These are phyloP conservation scores for Pocillopora meandrina DNA, from an alignment of 92 coral and sea anemone genomes.

Conservation along the genomic window DNA sequence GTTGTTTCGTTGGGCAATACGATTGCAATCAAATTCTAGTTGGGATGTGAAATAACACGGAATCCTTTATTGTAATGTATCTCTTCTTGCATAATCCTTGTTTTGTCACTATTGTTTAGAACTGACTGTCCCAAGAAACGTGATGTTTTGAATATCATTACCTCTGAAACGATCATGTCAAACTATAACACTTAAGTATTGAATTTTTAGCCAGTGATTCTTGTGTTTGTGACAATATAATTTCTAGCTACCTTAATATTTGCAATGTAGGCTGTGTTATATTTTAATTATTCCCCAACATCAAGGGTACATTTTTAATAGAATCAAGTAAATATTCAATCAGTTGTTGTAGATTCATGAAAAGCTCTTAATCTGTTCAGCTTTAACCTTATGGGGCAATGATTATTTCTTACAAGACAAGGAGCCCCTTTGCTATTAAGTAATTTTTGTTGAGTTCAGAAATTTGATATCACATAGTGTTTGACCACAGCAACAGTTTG, in stretches of 20 bases:
- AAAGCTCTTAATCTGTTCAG: background rate
- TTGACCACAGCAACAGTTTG: background rate
- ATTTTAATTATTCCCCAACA: background rate
- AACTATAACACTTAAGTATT: background rate
- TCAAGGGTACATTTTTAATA: background rate
- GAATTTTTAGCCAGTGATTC: background rate
- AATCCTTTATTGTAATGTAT: background rate
- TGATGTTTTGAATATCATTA: background rate
- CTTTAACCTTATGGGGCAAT: background rate
- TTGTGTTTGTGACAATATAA: background rate
- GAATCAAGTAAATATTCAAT: slow-evolving; percentile 5
- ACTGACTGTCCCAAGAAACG: background rate
- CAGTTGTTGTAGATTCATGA: background rate
- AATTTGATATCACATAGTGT: background rate
- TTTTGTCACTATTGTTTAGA: background rate
- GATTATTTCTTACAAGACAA: background rate
- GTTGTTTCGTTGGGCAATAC: slow-evolving; percentile 14
- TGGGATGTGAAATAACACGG: background rate
- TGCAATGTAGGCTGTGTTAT: background rate
- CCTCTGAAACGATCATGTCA: background rate
- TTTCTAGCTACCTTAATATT: slow-evolving; percentile 19
- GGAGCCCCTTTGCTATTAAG: background rate
- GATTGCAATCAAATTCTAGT: background rate
- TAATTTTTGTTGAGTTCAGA: background rate
- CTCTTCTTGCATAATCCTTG: background rate